Evolutionary conservation across 2,113 vertebrate species (phyloP).

Genomic region (Marcusenius ussheri): DNA sequence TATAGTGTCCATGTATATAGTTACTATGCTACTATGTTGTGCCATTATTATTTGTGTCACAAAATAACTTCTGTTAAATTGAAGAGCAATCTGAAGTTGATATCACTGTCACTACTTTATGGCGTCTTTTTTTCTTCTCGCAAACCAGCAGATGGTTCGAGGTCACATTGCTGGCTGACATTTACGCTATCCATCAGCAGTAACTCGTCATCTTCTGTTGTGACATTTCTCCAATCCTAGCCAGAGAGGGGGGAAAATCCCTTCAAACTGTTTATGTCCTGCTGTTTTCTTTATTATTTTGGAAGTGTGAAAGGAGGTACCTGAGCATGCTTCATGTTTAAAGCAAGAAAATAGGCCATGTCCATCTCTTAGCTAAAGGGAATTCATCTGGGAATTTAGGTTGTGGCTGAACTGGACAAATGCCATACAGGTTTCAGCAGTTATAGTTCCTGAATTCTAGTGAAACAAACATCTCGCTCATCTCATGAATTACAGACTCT

Average conservation of each 20-base stretch:
- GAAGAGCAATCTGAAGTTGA: constrained; percentile 21
- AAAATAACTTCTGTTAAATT: neutral
- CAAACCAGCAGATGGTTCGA: constrained; percentile 43
- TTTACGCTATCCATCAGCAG: constrained; percentile 38
- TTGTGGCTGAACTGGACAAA: neutral
- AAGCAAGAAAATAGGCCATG: neutral
- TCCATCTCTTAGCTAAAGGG: neutral
- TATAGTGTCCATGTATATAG: neutral
- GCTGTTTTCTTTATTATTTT: neutral
- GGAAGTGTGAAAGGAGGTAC: neutral
- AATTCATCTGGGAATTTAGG: neutral
- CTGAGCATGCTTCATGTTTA: neutral
- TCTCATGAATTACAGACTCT: neutral
- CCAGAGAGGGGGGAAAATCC: neutral
- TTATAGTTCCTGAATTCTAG: neutral
- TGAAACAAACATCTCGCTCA: neutral
- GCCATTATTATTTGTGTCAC: neutral
- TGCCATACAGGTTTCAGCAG: neutral
- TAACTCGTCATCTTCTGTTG: constrained; percentile 25
- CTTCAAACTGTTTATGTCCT: neutral
- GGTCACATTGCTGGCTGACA: constrained; percentile 49
- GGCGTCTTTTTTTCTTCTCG: constrained; percentile 32
- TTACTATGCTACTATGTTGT: neutral
- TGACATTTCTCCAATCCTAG: neutral
- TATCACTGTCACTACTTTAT: neutral